Percentiles rank a stretch among this genome's conserved stretches.
Conservation (phyloP, 2,113 vertebrate species). For the Naja naja region DNA sequence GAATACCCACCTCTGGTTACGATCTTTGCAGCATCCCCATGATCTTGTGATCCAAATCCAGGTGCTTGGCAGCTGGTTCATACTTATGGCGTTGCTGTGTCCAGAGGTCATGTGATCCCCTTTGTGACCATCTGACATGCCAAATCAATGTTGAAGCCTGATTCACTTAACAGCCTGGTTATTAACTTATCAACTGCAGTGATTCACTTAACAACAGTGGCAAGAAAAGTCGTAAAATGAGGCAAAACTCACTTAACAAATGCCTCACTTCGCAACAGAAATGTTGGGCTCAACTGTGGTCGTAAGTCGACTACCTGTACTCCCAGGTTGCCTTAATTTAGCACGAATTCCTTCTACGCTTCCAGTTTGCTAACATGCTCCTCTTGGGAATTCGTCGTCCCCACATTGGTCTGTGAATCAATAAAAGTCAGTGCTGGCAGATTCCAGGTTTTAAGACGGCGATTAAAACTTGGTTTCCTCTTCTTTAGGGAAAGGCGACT, state of each 20-base stretch:
- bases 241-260: neutral
- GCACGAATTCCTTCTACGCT: neutral
- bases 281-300: neutral
- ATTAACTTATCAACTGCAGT: neutral
- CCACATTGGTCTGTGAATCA: neutral
- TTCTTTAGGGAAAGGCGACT: constrained; percentile 15
- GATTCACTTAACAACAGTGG: neutral
- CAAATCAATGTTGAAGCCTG: neutral
- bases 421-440: neutral
- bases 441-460: neutral
- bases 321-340: neutral
- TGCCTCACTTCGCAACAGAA: neutral
- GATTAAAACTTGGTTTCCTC: neutral
- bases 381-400: neutral
- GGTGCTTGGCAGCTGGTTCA: no score
- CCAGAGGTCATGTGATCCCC: no score
- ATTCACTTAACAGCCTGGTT: neutral
- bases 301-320: no score
- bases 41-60: no score
- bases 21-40: no score
- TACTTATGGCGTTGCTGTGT: no score
- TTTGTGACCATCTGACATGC: no score
- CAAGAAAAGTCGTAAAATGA: neutral
- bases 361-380: neutral
- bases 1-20: no score